Base-by-base conservation (phyloP, 2,797 vertebrate genomes). In the Sebastes melanostomus region DNA sequence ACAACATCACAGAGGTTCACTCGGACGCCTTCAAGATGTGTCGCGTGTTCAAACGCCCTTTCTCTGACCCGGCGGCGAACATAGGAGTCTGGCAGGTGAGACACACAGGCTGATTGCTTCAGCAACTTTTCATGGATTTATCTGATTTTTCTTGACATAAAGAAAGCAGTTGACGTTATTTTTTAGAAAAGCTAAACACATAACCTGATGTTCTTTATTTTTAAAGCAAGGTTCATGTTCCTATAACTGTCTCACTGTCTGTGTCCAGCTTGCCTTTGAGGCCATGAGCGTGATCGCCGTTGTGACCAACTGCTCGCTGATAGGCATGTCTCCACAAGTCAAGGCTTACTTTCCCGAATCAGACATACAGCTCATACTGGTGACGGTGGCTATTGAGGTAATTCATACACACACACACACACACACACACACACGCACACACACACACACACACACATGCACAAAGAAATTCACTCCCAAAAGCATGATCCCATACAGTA, bases 51-150 rank as follows among this genome's bases (percentile, higher is more conserved):
- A 99, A 99, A 89, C 95, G 98, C 13, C 98, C 98, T 0, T 99
- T 99, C 89, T 93, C 97, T 4, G 97, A 98, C 60, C 98, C 98
- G 24, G 96, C 96, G 2, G 92, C 97, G 3, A 96, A 95, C 89
- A 99, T 99, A 11, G 98, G 98, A 60, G 97, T 99, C 55, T 99
- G 98, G 98, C 97, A 99, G 98, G 98, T 99, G 95, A 96, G 77
- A 27, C 14, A 6, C 9, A 7, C 16, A 24, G 10, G 18, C 25
- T 13, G 10, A 54, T 30, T 8, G 20, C n/a, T 36, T 50, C 12
- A 20, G 56, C 22, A 30, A 3, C n/a, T 16, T 20, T 46, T 56
- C 4, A 20, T 30, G 9, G 62, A 38, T 72, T 46, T 9, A 12
- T 55, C 54, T 0, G 18, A 61, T 61, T 42, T 24, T n/a, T 66